Conservation (phyloP, 2,113 vertebrate species). For the Coturnix japonica region DNA sequence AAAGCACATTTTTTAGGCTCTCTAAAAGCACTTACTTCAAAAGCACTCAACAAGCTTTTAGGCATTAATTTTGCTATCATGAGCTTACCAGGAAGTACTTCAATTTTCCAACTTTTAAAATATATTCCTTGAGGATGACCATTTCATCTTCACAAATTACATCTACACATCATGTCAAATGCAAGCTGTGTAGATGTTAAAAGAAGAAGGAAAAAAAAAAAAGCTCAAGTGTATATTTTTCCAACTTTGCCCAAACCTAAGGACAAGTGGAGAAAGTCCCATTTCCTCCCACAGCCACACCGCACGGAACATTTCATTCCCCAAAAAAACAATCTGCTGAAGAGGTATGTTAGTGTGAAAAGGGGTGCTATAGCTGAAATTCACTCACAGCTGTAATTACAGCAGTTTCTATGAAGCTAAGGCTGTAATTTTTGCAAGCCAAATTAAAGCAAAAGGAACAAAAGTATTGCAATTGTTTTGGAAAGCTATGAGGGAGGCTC, state of each 20-base stretch:
- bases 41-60: neutral
- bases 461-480: slow-evolving; percentile 28
- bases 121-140: neutral
- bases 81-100: neutral
- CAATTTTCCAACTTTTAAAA: neutral
- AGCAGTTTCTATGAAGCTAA: neutral
- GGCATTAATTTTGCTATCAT: neutral
- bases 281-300: neutral
- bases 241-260: neutral
- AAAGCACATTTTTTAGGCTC: neutral
- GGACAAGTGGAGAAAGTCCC: neutral
- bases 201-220: neutral
- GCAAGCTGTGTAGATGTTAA: neutral
- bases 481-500: neutral
- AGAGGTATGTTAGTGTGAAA: neutral
- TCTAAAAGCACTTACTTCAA: neutral
- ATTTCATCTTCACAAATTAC: neutral
- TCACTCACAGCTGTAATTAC: neutral
- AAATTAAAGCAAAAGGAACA: slow-evolving; percentile 36
- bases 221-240: neutral
- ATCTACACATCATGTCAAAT: neutral
- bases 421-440: slow-evolving; percentile 21
- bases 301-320: neutral
- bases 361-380: slow-evolving; percentile 9
- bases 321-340: neutral